Evolutionary conservation across 2,888 invertebrate genomes (phyloP).

Genomic region (Orthosia gracilis): DNA sequence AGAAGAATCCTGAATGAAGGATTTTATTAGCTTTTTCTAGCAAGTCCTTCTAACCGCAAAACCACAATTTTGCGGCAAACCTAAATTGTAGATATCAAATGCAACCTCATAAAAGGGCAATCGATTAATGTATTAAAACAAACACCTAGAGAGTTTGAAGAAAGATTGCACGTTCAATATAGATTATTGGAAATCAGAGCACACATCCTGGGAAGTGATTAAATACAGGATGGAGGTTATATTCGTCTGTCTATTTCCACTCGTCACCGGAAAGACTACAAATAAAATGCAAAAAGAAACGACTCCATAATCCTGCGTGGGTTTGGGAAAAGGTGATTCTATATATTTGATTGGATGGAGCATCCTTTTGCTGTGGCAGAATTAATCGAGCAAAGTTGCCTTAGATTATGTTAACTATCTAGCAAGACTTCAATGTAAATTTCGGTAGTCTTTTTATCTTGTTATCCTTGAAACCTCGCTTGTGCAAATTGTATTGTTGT

Average conservation of each 20-base stretch:
- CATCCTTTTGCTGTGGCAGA: neutral
- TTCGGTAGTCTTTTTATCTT: no score
- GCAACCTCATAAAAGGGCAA: neutral
- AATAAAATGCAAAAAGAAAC: slow-evolving; percentile 9
- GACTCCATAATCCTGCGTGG: neutral
- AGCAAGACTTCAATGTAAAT: neutral
- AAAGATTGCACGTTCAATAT: neutral
- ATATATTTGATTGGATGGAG: neutral
- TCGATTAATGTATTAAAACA: neutral
- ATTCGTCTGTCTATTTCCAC: neutral
- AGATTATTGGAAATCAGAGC: slow-evolving; percentile 4
- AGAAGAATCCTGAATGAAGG: no score
- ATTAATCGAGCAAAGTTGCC: neutral
- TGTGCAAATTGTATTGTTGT: no score
- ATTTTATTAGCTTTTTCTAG: no score
- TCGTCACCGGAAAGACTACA: slow-evolving; percentile 4
- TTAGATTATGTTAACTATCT: neutral
- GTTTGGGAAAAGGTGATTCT: slow-evolving; percentile 15
- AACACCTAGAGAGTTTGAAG: neutral
- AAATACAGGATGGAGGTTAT: slow-evolving; percentile 24
- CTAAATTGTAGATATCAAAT: no score
- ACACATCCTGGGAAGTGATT: slow-evolving; percentile 7
- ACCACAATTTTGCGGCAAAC: no score
- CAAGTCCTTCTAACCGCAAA: no score
- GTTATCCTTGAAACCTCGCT: no score